Evolutionary conservation across 2,888 invertebrate genomes (phyloP).

Genomic region (Drosophila villosipedis): DNA sequence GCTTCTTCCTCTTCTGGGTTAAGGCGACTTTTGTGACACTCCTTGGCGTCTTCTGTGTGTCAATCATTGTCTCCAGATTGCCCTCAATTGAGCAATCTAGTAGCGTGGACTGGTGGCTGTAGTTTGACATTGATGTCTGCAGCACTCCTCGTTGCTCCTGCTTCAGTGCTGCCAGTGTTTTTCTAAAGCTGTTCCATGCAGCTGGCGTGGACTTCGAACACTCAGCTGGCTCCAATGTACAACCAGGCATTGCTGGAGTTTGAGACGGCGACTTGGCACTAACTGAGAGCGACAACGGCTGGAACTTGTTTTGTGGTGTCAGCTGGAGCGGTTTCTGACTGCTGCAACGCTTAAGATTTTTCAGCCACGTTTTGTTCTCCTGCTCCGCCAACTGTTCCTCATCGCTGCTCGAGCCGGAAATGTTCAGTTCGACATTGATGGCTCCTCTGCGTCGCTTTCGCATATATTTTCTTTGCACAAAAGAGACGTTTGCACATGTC

Average conservation of each 20-base stretch:
- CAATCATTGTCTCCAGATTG: conserved; percentile 23
- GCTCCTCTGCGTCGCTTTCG: not conserved
- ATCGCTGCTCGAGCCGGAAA: conserved; percentile 45
- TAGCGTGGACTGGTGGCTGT: not conserved
- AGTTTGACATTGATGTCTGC: conserved; percentile 5
- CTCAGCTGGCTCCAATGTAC: not conserved
- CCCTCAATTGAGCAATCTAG: conserved; percentile 25
- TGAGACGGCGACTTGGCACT: not conserved
- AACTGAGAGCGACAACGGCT: conserved; percentile 23
- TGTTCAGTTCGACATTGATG: not conserved
- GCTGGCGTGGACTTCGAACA: not conserved
- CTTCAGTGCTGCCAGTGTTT: conserved; percentile 9
- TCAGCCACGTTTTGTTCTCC: conserved; percentile 7
- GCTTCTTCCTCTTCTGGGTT: conserved; percentile 6
- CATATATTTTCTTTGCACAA: conserved; percentile 15
- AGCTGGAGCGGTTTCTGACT: conserved; percentile 8
- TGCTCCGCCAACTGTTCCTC: conserved; percentile 22
- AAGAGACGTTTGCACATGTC: not conserved
- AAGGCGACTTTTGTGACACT: not conserved
- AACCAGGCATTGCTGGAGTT: not conserved
- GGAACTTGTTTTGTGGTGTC: conserved; percentile 29
- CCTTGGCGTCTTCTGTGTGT: not conserved
- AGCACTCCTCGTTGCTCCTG: conserved; percentile 6
- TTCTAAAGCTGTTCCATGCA: conserved; percentile 17
- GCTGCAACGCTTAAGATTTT: conserved; percentile 1